Evolutionary conservation across 2,888 invertebrate species (phyloP).

Genomic region (Odontocerum albicorne): DNA sequence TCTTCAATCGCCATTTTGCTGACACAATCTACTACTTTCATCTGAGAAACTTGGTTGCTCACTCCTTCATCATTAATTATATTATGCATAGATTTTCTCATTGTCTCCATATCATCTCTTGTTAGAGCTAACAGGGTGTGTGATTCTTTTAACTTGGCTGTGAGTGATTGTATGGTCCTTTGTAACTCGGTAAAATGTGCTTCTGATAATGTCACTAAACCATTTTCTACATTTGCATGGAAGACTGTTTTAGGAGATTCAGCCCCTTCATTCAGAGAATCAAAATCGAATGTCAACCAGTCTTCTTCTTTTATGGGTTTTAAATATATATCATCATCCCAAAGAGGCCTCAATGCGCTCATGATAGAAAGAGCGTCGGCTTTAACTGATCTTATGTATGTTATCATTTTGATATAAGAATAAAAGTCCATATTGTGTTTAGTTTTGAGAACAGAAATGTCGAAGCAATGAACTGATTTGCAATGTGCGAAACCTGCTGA

Average conservation of each 20-base stretch:
- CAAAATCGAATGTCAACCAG: slow-evolving; percentile 80
- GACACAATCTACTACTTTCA: slow-evolving; percentile 42
- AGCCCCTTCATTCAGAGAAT: slow-evolving; percentile 41
- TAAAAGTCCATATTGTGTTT: slow-evolving; percentile 80
- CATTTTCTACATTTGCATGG: slow-evolving; percentile 64
- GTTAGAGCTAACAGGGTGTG: slow-evolving; percentile 61
- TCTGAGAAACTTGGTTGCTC: slow-evolving; percentile 46
- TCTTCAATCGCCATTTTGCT: slow-evolving; percentile 59
- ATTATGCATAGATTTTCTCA: slow-evolving; percentile 61
- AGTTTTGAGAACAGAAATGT: slow-evolving; percentile 63
- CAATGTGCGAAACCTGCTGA: slow-evolving; percentile 70
- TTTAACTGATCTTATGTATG: slow-evolving; percentile 71
- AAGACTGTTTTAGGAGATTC: slow-evolving; percentile 46
- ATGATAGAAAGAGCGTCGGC: slow-evolving; percentile 60
- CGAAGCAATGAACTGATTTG: slow-evolving; percentile 64
- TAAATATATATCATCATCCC: slow-evolving; percentile 78
- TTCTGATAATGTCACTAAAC: slow-evolving; percentile 61
- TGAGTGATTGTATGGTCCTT: slow-evolving; percentile 58
- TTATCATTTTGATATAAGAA: slow-evolving; percentile 78
- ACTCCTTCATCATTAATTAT: slow-evolving; percentile 50
- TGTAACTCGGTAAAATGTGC: slow-evolving; percentile 63
- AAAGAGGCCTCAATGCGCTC: slow-evolving; percentile 56
- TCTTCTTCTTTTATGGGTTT: slow-evolving; percentile 77
- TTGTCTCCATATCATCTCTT: slow-evolving; percentile 60
- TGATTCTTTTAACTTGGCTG: slow-evolving; percentile 62